A percentile compares a stretch with the other conserved stretches of the same genome.
These are phyloP conservation scores for Echinops telfairi DNA, from an alignment of 2,113 vertebrate species.

Conservation along the genomic window DNA sequence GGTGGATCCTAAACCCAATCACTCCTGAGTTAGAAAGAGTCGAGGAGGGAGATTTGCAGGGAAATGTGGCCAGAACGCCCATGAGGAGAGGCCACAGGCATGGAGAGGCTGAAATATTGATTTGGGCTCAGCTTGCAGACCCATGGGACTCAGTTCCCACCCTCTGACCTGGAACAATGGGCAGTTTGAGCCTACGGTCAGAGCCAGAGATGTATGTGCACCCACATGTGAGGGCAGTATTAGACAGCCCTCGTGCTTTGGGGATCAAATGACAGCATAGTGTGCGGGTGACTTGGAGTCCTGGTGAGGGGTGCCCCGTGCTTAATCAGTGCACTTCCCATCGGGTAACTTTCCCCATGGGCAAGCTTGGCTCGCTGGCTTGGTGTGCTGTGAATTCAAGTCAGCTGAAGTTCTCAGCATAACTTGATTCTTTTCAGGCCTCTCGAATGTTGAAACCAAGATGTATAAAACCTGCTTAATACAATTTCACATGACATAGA, in stretches of 20 bases:
- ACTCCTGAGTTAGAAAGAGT: background rate
- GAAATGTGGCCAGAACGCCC: too few species aligned
- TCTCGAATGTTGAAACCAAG: background rate
- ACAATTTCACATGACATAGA: conserved; percentile 2
- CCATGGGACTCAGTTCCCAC: background rate
- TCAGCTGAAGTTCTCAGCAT: background rate
- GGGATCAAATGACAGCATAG: background rate
- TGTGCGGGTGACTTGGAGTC: background rate
- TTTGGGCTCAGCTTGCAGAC: background rate
- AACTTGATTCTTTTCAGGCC: background rate
- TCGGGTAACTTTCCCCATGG: too few species aligned
- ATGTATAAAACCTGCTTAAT: background rate
- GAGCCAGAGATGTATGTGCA: background rate
- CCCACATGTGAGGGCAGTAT: background rate
- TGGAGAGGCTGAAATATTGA: background rate
- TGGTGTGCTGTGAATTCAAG: too few species aligned
- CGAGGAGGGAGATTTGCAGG: background rate
- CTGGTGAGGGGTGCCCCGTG: background rate
- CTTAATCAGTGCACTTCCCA: too few species aligned
- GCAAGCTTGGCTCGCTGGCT: fast-evolving
- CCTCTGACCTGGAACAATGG: background rate
- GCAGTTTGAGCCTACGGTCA: background rate
- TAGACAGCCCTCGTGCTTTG: background rate
- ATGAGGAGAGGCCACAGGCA: too few species aligned
- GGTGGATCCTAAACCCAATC: background rate